A percentile compares a stretch with the other conserved stretches of the same genome.
These are phyloP conservation scores for Cyclina sinensis DNA, from an alignment of 1,140 invertebrate species.

Conservation along the genomic window DNA sequence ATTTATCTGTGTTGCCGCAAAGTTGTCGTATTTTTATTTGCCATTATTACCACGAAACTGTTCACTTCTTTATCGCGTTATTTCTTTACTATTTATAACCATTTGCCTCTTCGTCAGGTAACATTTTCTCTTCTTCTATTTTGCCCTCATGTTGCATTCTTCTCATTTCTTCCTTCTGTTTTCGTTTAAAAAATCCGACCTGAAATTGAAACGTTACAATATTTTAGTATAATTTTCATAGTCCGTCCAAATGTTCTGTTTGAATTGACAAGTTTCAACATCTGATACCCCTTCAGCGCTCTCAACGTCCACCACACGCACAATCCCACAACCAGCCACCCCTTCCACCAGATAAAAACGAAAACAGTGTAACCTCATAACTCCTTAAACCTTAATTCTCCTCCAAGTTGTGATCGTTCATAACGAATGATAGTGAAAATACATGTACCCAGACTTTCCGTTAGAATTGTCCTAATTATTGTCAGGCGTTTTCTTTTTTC, in stretches of 20 bases:
- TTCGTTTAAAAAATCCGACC: conserved; percentile 56
- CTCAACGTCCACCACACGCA: neutral
- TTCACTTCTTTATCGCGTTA: no score
- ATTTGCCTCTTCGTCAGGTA: neutral
- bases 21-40: no score
- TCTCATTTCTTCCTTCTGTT: conserved; percentile 18
- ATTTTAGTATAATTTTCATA: no score
- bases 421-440: neutral
- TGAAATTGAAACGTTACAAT: conserved; percentile 9
- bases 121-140: conserved; percentile 16
- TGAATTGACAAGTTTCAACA: no score
- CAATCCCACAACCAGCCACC: neutral
- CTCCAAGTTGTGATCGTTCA: neutral
- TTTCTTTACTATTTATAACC: neutral
- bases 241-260: neutral
- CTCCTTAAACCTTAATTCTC: no score
- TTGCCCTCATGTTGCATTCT: conserved; percentile 39
- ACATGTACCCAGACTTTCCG: neutral
- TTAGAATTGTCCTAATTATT: no score
- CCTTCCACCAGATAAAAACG: no score
- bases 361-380: no score
- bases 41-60: no score
- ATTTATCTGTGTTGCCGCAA: no score
- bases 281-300: neutral
- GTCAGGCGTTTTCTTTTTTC: no score